Evolutionary conservation across 1,140 invertebrate species (phyloP), one percentile per base, ranked within the genome.

Genomic region (Ectropis grisescens): DNA sequence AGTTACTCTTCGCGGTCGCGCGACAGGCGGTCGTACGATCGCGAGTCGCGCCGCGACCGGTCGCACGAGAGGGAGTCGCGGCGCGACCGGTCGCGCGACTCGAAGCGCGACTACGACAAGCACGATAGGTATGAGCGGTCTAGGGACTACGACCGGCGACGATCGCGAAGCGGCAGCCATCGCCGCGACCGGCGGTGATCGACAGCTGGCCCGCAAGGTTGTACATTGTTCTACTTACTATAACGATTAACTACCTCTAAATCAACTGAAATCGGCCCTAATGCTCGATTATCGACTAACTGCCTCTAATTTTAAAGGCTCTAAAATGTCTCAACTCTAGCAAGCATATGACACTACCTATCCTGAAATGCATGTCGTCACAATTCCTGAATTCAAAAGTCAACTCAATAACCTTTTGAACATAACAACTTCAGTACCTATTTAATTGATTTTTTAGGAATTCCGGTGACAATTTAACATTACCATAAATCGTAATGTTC

Each of bases 171-270:
- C 33, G 49, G 48, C 47, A 71, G 62, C 59, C 47, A 52, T 40
- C 43, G 53, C 50, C 50, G 71, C 32, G 58, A 68, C 24, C 68
- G 70, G 36, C 62, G 71, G 41, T 76, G 62, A 71, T 64, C 66
- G 42, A 27, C 61, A 68, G 69, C 71, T 74, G 74, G 62, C 61
- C 36, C 33, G 29, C 47, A 57, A 80, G 75, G 70, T 80, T 74
- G 75, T 80, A 78, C 58, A 64, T 62, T 64, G 24, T 26, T 15
- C n/a, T n/a, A n/a, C n/a, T 16, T 16, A 15, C 29, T 2, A 1
- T 11, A 35, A 22, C 4, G 4, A 22, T 5, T 22, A 22, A 22
- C 19, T 22, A 22, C 9, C 19, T 22, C 4, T 5, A 4, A 22
- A 9, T 22, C 9, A 5, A 22, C 9, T 22, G 4, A 22, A 9